These are phyloP conservation scores for Thalassoma bifasciatum DNA, from an alignment of 2,113 vertebrate species.

Conservation along the genomic window DNA sequence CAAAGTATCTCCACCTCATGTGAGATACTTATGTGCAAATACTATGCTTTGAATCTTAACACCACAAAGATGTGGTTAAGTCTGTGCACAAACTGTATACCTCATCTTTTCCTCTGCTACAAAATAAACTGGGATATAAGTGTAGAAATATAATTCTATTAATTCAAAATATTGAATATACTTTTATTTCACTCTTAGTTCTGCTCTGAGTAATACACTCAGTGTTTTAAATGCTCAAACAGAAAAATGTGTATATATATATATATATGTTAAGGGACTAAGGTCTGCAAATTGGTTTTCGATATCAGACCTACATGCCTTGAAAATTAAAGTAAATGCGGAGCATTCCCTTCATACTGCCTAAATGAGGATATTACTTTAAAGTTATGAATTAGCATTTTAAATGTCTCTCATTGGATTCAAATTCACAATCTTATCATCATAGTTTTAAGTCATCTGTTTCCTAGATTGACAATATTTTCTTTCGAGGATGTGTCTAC, in stretches of 20 bases:
- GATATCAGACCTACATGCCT: slow-evolving; percentile 19
- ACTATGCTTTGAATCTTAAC: slow-evolving; percentile 57
- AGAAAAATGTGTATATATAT: not conserved
- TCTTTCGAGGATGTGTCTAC: too few species aligned
- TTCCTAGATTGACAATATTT: not conserved
- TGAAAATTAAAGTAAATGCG: not conserved
- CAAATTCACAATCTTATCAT: slow-evolving; percentile 8
- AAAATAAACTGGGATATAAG: slow-evolving; percentile 34
- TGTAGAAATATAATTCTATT: slow-evolving; percentile 1
- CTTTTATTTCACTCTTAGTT: not conserved
- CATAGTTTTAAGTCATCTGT: not conserved
- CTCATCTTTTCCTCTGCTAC: slow-evolving; percentile 29
- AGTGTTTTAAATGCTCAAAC: slow-evolving; percentile 29
- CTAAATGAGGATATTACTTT: not conserved
- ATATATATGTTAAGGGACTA: not conserved
- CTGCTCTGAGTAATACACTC: slow-evolving; percentile 9
- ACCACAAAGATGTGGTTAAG: slow-evolving; percentile 44
- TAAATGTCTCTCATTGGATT: not conserved
- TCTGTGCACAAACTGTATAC: slow-evolving; percentile 41
- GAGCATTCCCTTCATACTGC: not conserved
- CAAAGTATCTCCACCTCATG: slow-evolving; percentile 43
- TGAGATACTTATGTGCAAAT: slow-evolving; percentile 75
- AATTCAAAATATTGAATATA: slow-evolving; percentile 15
- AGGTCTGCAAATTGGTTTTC: slow-evolving; percentile 8
- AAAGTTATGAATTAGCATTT: not conserved